Evolutionary conservation across 2,113 vertebrate species (phyloP), one percentile per base, ranked within the genome.

Genomic region (Lampris incognitus): DNA sequence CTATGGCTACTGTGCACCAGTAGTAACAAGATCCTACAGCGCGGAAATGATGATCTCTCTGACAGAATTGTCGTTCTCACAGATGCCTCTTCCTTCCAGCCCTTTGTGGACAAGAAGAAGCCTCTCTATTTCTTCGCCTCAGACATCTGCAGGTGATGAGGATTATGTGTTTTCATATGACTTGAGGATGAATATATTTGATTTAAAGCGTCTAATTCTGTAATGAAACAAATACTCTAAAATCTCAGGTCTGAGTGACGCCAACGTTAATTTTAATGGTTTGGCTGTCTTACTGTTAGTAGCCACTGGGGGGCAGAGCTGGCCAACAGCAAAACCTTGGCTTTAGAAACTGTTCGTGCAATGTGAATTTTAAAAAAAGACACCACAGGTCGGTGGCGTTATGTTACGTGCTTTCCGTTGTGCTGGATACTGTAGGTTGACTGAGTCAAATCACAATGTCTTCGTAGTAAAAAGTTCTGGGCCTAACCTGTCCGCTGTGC

Each of bases 71-170:
- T 3, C 4, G 0, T 46, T 63, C 85, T 58, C 61, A 78, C 89
- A 99, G 98, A 99, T 59, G 97, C 94, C 36, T 91, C 97, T 0
- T 96, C 96, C 3, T 99, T 99, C 76, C 72, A 96, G 48, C 98
- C 98, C 0, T 97, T 95, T 78, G 0, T 99, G 72, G 85, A 96
- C 66, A 96, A 95, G 83, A 48, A 85, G 24, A 83, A 85, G 48
- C 63, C 84, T 0, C 62, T 99, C 2, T 94, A 59, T 6, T 98
- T 99, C 92, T 99, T 97, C 91, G 94, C 95, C 46, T 95, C 98
- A 0, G 98, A 99, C 67, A 98, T 99, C 85, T 98, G 97, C 95
- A 97, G 98, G 98, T 99, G 76, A 87, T n/a, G 11, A 63, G 48
- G 4, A 2, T 5, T 59, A 24, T 24, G 24, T 24, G 24, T 24